Conservation (phyloP, 2,888 invertebrate genomes). For the Platerodrilus igneus region DNA sequence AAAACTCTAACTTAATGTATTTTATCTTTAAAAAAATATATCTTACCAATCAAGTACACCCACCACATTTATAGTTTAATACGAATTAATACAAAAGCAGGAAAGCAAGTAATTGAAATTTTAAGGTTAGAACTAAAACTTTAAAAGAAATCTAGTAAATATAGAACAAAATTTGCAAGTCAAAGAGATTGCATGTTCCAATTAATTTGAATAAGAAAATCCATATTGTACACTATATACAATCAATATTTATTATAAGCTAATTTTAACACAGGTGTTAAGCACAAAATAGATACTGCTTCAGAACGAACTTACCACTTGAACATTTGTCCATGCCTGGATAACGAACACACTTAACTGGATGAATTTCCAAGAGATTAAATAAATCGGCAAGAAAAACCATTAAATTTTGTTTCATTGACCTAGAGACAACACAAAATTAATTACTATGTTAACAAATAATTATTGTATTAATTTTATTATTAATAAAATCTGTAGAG, state of each 20-base stretch:
- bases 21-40: not conserved
- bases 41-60: slow-evolving; percentile 42
- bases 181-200: slow-evolving; percentile 18
- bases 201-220: slow-evolving; percentile 16
- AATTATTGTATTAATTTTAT: too few relatives aligned
- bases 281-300: not conserved
- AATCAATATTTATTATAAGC: slow-evolving; percentile 12
- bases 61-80: slow-evolving; percentile 38
- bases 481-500: too few relatives aligned
- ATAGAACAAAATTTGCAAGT: slow-evolving; percentile 25
- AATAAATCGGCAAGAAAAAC: slow-evolving; percentile 92
- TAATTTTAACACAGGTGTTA: slow-evolving; percentile 1
- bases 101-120: slow-evolving; percentile 28
- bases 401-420: slow-evolving; percentile 86
- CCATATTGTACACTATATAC: slow-evolving; percentile 15
- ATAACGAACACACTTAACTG: slow-evolving; percentile 80
- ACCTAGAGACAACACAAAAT: slow-evolving; percentile 54
- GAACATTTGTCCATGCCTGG: slow-evolving; percentile 63
- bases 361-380: slow-evolving; percentile 89
- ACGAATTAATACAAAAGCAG: slow-evolving; percentile 29
- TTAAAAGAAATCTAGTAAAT: slow-evolving; percentile 22
- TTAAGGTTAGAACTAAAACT: slow-evolving; percentile 26
- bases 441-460: not conserved
- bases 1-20: not conserved
- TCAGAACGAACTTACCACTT: slow-evolving; percentile 38